Conservation (phyloP, 2,888 invertebrate genomes). For the Dysmachus trigonus region DNA sequence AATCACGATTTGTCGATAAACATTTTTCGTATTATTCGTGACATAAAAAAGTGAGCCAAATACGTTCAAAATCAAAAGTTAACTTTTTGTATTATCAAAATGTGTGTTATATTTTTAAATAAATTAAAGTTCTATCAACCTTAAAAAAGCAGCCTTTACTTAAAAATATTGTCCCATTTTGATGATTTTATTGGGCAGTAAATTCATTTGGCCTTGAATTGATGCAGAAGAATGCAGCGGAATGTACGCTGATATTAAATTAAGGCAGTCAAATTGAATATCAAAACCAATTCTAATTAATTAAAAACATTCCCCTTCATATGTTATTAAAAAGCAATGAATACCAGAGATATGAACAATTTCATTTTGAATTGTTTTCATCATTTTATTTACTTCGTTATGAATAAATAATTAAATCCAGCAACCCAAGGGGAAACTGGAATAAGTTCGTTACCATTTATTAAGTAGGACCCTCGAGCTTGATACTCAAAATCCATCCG, state of each 20-base stretch:
- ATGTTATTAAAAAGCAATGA: not conserved
- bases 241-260: not conserved
- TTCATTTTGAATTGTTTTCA: not conserved
- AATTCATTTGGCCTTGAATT: not conserved
- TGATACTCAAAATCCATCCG: not conserved
- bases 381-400: not conserved
- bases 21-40: too few species aligned
- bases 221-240: not conserved
- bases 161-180: not conserved
- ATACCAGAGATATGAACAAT: not conserved
- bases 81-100: too few species aligned
- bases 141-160: too few species aligned
- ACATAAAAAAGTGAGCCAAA: too few species aligned
- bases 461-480: not conserved
- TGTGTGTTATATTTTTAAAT: too few species aligned
- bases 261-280: not conserved
- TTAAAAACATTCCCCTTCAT: not conserved
- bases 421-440: not conserved
- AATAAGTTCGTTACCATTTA: not conserved
- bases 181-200: not conserved
- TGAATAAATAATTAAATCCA: not conserved
- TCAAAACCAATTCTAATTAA: not conserved
- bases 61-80: too few species aligned
- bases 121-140: too few species aligned
- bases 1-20: too few species aligned